Evolutionary conservation across 2,797 vertebrate species (phyloP), one percentile per base, ranked within the genome.

Genomic region (Knipowitschia caucasica): DNA sequence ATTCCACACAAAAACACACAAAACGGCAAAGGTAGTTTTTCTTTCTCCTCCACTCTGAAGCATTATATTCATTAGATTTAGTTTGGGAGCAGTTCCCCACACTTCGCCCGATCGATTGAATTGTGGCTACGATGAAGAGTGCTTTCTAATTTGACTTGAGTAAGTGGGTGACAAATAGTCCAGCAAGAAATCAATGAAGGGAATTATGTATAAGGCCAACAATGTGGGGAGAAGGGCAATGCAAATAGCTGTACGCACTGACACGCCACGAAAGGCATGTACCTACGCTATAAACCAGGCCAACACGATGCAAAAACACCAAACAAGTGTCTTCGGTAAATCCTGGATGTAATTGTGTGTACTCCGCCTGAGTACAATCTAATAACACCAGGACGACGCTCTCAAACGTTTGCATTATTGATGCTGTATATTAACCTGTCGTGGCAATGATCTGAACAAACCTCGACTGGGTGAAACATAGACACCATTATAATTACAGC

Each of bases 111-210:
- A 88, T 88, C 79, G 73, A 88, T 85, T 77, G 65, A 76, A 77
- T 72, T 83, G 82, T 80, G 77, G 69, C 69, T 82, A 78, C 68
- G 29, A 69, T 15, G 15, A 83, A 80, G 80, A 64, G 52, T 55
- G 58, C 73, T 78, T 78, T 80, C 77, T 83, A 78, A 89, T 89
- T 83, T 84, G 75, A 87, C 81, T 82, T 77, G 81, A 85, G 81
- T 88, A 89, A 89, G 80, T 86, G 85, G 83, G 75, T 85, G 81
- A 89, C 83, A 89, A 88, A 88, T 81, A 83, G 86, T 83, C 69
- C 65, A 45, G 71, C 61, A 45, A 75, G 59, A 75, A 88, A 89
- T 88, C 88, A 89, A 88, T 90, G 76, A 74, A 64, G 66, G 56
- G 77, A 84, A 83, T 85, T 78, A 84, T 87, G 71, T 76, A 80